Conservation (phyloP, 2,113 vertebrate species). For the Trochalopteron elliotii region DNA sequence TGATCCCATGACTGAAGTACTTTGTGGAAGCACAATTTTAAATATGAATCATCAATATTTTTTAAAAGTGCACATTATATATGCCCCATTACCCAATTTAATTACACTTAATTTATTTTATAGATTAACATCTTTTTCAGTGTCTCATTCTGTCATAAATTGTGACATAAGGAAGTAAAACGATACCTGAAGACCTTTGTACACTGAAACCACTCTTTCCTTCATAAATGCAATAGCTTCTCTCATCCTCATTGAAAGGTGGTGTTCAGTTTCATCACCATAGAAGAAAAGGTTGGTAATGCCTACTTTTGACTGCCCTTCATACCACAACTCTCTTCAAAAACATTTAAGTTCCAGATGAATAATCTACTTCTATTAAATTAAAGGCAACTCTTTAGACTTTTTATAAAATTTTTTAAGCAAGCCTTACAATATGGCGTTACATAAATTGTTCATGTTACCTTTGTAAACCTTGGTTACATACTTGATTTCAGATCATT, state of each 20-base stretch:
- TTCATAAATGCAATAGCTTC: not conserved
- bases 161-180: not conserved
- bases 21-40: not conserved
- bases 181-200: not conserved
- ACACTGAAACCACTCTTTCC: not conserved
- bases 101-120: conserved; percentile 29
- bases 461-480: not conserved
- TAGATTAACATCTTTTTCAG: not conserved
- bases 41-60: not conserved
- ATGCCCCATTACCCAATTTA: conserved; percentile 9
- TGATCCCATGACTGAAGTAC: not conserved
- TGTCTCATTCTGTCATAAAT: not conserved
- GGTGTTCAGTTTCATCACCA: not conserved
- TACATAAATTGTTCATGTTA: not conserved
- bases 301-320: not conserved
- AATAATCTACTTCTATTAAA: not conserved
- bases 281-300: not conserved
- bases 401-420: not conserved
- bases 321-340: not conserved
- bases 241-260: not conserved
- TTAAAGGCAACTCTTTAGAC: not conserved
- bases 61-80: not conserved
- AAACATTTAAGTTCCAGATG: not conserved
- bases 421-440: not conserved
- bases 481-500: not conserved